Evolutionary conservation across 2,113 vertebrate species (phyloP).

Genomic region (Crypturellus undulatus): DNA sequence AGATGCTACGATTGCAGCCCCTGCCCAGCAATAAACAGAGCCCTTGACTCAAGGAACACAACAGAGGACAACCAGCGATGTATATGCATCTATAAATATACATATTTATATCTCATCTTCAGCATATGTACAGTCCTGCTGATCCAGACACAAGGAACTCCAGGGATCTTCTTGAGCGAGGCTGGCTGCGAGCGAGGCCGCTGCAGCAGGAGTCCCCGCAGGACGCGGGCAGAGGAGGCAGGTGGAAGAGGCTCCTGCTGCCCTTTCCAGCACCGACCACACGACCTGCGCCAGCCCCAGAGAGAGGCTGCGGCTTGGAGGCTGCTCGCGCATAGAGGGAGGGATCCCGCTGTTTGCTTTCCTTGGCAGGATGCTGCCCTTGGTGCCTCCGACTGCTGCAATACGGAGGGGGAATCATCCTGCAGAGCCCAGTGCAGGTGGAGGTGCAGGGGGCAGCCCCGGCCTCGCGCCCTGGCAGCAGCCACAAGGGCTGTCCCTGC

Average conservation of each 20-base stretch:
- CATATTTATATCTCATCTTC: background rate
- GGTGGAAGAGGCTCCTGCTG: background rate
- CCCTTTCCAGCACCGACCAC: background rate
- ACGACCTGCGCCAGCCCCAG: too few relatives aligned
- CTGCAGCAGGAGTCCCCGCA: too few relatives aligned
- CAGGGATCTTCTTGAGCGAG: background rate
- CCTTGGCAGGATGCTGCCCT: too few relatives aligned
- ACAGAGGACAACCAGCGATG: rapidly evolving
- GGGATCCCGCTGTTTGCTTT: too few relatives aligned
- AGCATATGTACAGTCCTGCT: rapidly evolving
- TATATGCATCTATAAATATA: too few relatives aligned
- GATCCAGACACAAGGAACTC: background rate
- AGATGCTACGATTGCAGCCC: too few relatives aligned
- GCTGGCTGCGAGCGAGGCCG: too few relatives aligned
- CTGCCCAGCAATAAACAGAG: background rate
- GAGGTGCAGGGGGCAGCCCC: too few relatives aligned
- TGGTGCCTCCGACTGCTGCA: too few relatives aligned
- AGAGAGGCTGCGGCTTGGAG: background rate
- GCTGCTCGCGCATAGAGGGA: background rate
- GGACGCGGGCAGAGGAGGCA: background rate
- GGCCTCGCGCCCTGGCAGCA: too few relatives aligned
- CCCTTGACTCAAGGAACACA: background rate
- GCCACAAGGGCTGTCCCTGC: background rate
- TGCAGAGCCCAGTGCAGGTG: too few relatives aligned
- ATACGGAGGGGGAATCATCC: too few relatives aligned